Conservation (phyloP, 2,113 vertebrate species). For the Gopherus evgoodei region DNA sequence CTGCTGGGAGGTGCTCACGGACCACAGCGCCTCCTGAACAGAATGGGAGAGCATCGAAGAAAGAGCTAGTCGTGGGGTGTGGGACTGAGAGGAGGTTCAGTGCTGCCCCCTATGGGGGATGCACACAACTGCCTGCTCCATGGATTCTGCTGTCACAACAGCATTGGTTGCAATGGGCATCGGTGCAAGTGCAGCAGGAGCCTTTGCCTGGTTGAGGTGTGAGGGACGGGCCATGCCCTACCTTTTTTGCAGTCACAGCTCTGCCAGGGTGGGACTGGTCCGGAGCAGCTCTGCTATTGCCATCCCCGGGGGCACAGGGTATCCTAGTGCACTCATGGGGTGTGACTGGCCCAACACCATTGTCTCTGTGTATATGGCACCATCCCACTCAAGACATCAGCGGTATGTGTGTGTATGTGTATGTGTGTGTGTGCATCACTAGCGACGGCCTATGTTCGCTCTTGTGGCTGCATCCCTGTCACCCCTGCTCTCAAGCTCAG, state of each 20-base stretch:
- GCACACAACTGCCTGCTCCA: neutral
- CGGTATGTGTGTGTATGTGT: neutral
- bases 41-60: neutral
- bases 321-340: neutral
- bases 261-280: neutral
- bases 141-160: neutral
- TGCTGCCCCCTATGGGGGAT: rapidly evolving
- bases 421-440: neutral
- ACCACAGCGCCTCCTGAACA: neutral
- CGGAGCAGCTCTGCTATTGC: neutral
- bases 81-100: neutral
- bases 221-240: neutral
- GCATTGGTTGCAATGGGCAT: neutral
- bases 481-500: neutral
- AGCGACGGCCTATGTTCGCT: neutral
- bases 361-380: neutral
- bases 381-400: neutral
- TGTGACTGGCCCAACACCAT: no score
- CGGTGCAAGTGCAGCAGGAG: neutral
- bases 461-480: neutral
- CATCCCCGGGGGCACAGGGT: neutral
- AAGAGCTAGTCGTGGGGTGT: neutral
- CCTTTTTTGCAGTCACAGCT: neutral
- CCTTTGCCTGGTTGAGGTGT: neutral
- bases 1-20: rapidly evolving